These are phyloP conservation scores for Drosophila nr. medialis DNA, from an alignment of 2,888 invertebrate species.

Conservation along the genomic window DNA sequence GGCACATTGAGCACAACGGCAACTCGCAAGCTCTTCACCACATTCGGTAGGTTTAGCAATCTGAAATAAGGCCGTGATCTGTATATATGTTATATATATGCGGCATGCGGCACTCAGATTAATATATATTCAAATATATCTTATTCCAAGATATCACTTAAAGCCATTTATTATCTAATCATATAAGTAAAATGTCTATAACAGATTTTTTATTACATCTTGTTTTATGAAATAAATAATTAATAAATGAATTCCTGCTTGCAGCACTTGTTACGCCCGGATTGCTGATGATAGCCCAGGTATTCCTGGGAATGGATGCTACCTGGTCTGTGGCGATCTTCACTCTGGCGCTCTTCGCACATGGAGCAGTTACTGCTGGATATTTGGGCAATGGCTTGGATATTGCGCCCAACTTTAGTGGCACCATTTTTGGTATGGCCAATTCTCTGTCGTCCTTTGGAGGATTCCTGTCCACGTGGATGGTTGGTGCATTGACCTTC, in stretches of 20 bases:
- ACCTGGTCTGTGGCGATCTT: conserved; percentile 91
- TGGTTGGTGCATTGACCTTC: conserved; percentile 91
- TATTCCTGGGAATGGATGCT: conserved; percentile 89
- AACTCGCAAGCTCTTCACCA: conserved; percentile 89
- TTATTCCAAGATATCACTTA: no score
- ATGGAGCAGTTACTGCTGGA: conserved; percentile 94
- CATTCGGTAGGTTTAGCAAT: conserved; percentile 85
- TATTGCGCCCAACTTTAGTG: conserved; percentile 94
- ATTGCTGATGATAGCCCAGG: conserved; percentile 90
- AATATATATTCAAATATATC: no score
- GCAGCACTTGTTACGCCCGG: conserved; percentile 88
- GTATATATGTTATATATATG: no score
- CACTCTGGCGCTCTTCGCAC: conserved; percentile 91
- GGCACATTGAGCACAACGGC: conserved; percentile 90
- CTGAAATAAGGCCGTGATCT: not conserved
- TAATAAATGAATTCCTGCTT: conserved; percentile 24
- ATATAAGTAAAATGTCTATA: no score
- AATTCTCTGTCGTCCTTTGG: conserved; percentile 93
- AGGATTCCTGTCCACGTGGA: conserved; percentile 92
- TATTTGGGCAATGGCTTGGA: conserved; percentile 94
- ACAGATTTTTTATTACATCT: no score
- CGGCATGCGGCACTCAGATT: not conserved
- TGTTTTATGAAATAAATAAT: not conserved
- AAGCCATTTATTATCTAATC: no score
- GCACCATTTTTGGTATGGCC: conserved; percentile 95